Base-by-base conservation (phyloP, 2,113 vertebrate species). In the Sylvilagus bachmani region DNA sequence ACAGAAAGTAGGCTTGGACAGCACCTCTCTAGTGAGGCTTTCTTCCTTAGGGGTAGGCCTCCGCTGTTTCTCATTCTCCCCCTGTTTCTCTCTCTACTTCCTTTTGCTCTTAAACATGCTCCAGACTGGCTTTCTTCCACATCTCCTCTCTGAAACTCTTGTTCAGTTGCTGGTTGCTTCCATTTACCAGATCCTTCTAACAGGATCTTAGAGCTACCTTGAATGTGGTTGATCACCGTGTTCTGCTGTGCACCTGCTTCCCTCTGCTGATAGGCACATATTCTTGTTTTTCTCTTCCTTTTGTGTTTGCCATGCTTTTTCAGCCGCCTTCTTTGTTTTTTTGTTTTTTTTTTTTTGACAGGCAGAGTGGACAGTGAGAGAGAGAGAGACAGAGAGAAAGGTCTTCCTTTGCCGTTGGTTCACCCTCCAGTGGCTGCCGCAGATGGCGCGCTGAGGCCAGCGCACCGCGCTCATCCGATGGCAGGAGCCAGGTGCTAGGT, bases 251-350 rank as follows among this genome's bases (percentile, higher is more conserved):
- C 13, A 44, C 70, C 66, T 67, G 49, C n/a, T 88, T 95, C 17
- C 44, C 51, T 91, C 90, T 66, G 87, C 75, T 88, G 80, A 55
- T 91, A 90, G 38, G 53, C 61, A 16, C 33, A 21, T 55, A 36
- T 31, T 75, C 69, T 91, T 89, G 31, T 58, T 92, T 79, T 84
- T 62, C 33, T 88, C 9, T 33, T 78, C 12, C 64, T 51, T 93
- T 53, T 74, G 73, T n/a, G 53, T 79, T 25, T 44, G n/a, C 70
- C 9, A 86, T 62, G 4, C 70, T 93, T 95, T 86, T 86, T 2
- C 82, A 22, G 53, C 62, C 79, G 6, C 17, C 25, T 17, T 58
- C 55, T 16, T 58, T 86, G 7, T 86, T n/a, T n/a, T n/a, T n/a
- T n/a, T n/a, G n/a, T n/a, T n/a, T n/a, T n/a, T n/a, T n/a, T n/a